A percentile compares a stretch with the other conserved stretches of the same genome.
Evolutionary conservation across 2,888 invertebrate genomes (phyloP).

Genomic region (Microdon myrmicae): DNA sequence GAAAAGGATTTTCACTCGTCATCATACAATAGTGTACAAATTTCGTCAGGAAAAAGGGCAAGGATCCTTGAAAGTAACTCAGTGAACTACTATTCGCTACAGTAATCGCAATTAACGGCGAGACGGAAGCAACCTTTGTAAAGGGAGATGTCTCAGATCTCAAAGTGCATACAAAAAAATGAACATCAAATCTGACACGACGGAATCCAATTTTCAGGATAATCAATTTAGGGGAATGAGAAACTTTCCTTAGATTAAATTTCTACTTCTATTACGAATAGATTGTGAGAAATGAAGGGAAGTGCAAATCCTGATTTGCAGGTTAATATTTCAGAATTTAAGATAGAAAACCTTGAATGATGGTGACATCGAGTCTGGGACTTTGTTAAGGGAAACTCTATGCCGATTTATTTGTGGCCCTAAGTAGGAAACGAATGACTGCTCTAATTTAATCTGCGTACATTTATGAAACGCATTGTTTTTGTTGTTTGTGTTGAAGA

Average conservation of each 20-base stretch:
- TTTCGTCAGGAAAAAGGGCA: conserved; percentile 28
- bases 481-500: no score
- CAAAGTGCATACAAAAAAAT: no score
- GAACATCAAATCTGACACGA: conserved; percentile 43
- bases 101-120: conserved; percentile 44
- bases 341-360: no score
- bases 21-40: no score
- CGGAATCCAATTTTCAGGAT: conserved; percentile 44
- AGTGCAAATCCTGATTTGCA: conserved; percentile 16
- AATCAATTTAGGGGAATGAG: conserved; percentile 36
- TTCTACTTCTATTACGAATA: conserved; percentile 17
- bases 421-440: no score
- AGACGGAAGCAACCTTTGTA: conserved; percentile 41
- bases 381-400: no score
- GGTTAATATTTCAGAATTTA: conserved; percentile 36
- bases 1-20: conserved; percentile 36
- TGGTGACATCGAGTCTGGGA: no score
- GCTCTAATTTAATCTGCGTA: no score
- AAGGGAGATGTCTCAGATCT: no score
- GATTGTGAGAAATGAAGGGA: conserved; percentile 1
- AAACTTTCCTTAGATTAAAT: conserved; percentile 26
- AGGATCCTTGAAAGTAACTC: conserved; percentile 10
- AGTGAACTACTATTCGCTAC: conserved; percentile 45
- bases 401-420: no score
- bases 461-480: no score